Base-by-base conservation (phyloP, 1,140 invertebrate species). In the Ostrea denselamellosa region DNA sequence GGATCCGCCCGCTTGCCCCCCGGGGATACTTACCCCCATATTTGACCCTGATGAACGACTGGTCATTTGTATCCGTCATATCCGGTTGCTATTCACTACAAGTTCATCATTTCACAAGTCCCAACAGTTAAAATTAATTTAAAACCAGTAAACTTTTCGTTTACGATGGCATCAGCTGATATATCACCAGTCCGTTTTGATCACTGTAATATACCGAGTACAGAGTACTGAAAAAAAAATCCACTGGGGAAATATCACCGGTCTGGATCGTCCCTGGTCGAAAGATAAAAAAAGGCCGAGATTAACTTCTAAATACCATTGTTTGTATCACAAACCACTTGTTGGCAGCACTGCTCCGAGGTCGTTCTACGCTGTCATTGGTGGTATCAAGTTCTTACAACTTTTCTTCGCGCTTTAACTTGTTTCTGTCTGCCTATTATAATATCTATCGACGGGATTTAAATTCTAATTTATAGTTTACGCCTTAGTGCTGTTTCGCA, bases 31-130 rank as follows among this genome's bases (percentile, higher is more conserved):
- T 52, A 83, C 82, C 82, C 28, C 82, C 82, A 51, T 83, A 83
- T 22, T 83, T 83, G 44, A 83, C 82, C n/a, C 44, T 51, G 82
- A 83, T 83, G 25, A 83, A 83, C 22, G 82, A 53, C 53, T 83
- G 82, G 22, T 83, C 82, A n/a, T 44, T 44, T 22, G n/a, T 83
- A 12, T 83, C 82, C 19, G 82, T 53, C 82, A 83, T 83, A 34
- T 10, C 28, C 56, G 1, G 7, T 25, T 71, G 28, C 5, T 71
- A 0, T 25, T 71, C 68, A 71, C 22, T 71, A 25, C 68, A 71
- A 34, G 12, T 71, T 25, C 68, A 71, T 71, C 28, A 71, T 71
- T 28, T 71, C 25, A 28, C 25, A 71, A 71, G 25, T 71, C 14
- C n/a, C 12, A 34, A 2, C 17, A 62, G 56, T 62, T 62, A 19